Evolutionary conservation across 2,797 vertebrate genomes (phyloP).

Genomic region (Heterohyrax brucei): DNA sequence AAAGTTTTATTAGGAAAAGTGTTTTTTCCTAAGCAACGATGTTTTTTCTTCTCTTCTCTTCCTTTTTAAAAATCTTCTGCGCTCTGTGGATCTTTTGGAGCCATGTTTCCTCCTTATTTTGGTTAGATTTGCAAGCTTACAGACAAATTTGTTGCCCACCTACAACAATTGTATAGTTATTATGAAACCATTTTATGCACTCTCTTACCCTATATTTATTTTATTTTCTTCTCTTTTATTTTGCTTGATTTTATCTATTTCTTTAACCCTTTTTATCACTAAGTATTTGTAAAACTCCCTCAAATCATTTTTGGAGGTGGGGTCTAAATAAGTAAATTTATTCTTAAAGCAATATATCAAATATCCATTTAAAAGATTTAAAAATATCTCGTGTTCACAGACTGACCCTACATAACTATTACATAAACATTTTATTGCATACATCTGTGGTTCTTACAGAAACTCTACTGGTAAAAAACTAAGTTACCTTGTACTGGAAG

Average conservation of each 20-base stretch:
- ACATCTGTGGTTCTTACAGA: neutral
- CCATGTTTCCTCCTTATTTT: conserved; percentile 16
- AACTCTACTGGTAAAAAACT: neutral
- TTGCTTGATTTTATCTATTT: conserved; percentile 37
- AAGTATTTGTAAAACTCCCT: conserved; percentile 49
- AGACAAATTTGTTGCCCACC: conserved; percentile 20
- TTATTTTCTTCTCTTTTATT: conserved; percentile 45
- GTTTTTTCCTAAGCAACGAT: neutral
- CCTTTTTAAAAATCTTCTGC: neutral
- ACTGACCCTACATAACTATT: neutral
- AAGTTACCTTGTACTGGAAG: neutral
- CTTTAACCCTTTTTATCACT: conserved; percentile 46
- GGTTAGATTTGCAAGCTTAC: conserved; percentile 10
- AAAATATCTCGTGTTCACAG: neutral
- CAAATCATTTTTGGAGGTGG: conserved; percentile 44
- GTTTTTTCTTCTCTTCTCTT: neutral
- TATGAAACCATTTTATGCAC: neutral
- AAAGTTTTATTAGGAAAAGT: conserved; percentile 42
- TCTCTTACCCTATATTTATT: neutral
- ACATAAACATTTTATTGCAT: neutral
- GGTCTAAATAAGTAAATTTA: conserved; percentile 5
- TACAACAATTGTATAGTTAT: neutral
- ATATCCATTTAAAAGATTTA: neutral
- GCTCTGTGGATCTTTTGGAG: conserved; percentile 6
- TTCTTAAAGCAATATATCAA: neutral